A percentile compares a stretch with the other conserved stretches of the same genome.
phyloP scores from a whole-genome alignment of 2,888 invertebrate genomes.

The Mimachlamys varia region DNA sequence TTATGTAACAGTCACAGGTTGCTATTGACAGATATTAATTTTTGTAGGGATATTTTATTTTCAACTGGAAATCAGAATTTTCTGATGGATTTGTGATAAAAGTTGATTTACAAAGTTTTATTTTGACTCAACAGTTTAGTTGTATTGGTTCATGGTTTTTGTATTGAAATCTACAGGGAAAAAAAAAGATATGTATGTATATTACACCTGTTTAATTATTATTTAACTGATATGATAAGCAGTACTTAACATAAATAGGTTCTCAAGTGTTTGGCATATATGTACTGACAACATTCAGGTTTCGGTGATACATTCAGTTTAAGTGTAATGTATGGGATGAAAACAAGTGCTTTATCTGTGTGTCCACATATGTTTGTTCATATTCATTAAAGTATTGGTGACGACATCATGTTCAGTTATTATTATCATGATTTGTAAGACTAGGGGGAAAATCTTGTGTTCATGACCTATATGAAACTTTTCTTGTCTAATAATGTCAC shows the following conservation, averaged over 20 bases:
- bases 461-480: neutral
- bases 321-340: neutral
- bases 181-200: no score
- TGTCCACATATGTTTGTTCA: neutral
- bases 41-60: neutral
- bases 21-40: neutral
- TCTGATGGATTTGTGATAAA: neutral
- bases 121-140: no score
- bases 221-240: neutral
- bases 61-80: neutral
- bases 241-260: neutral
- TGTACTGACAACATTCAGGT: neutral
- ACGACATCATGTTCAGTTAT: neutral
- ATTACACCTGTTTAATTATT: no score
- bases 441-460: neutral
- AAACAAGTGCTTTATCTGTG: slow-evolving; percentile 29
- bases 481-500: neutral
- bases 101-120: neutral
- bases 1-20: neutral
- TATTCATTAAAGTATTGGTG: neutral
- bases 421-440: neutral
- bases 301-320: neutral
- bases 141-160: neutral
- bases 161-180: neutral
- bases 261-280: neutral